Conservation (phyloP, 2,797 vertebrate species). For the Chromobotia macracanthus region DNA sequence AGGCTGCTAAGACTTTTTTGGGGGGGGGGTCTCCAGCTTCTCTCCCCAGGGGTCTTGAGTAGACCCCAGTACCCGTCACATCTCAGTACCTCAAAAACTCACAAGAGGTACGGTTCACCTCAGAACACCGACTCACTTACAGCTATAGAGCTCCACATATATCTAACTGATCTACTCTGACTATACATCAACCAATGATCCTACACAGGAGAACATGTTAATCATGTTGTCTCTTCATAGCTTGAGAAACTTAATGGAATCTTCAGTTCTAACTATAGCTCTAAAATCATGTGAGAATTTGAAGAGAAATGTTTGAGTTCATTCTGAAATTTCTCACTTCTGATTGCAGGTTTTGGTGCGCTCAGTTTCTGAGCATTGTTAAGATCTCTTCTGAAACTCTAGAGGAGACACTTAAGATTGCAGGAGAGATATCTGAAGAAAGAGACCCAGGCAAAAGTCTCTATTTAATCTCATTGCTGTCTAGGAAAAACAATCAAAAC, state of each 20-base stretch:
- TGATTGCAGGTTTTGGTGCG: too few species aligned
- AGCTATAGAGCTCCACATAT: neutral
- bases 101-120: constrained; percentile 40
- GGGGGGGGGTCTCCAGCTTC: constrained; percentile 26
- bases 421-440: too few species aligned
- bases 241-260: neutral
- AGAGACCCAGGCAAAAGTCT: too few species aligned
- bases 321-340: too few species aligned
- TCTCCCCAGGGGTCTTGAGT: constrained; percentile 7
- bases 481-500: neutral
- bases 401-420: too few species aligned
- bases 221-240: neutral
- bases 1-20: constrained; percentile 31
- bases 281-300: too few species aligned
- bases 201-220: neutral
- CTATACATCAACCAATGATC: neutral
- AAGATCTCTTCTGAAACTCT: neutral
- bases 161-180: neutral
- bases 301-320: too few species aligned
- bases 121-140: constrained; percentile 10
- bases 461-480: too few species aligned
- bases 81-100: constrained; percentile 16
- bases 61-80: constrained; percentile 28
- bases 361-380: too few species aligned
- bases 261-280: neutral